Conservation (phyloP, 1,140 invertebrate genomes). For the Myzus persicae region DNA sequence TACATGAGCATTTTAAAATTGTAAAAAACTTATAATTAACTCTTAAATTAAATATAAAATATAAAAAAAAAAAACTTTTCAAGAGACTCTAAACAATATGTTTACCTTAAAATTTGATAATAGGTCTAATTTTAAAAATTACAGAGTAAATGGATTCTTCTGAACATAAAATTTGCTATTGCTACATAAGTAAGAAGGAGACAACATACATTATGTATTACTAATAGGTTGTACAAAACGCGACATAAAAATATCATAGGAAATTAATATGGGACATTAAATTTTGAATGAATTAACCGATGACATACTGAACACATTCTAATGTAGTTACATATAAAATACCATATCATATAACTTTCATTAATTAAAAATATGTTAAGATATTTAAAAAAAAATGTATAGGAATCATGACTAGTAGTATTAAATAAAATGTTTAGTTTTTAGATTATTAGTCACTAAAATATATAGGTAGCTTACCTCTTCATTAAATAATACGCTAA, state of each 20-base stretch:
- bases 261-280: background rate
- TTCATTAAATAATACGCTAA: constrained; percentile 97
- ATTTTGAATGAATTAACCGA: background rate
- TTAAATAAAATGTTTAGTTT: background rate
- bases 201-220: background rate
- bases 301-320: background rate
- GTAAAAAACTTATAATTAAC: too few species aligned
- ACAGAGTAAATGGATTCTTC: background rate
- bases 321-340: background rate
- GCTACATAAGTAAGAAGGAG: background rate
- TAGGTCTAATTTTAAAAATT: background rate
- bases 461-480: constrained; percentile 72
- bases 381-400: too few species aligned
- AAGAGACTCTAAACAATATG: too few species aligned
- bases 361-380: background rate
- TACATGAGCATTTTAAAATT: too few species aligned
- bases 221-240: background rate
- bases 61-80: too few species aligned
- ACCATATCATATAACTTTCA: background rate
- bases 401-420: too few species aligned
- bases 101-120: background rate
- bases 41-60: too few species aligned
- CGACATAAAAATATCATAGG: background rate
- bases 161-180: background rate
- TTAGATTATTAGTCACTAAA: constrained; percentile 60